phyloP scores from a whole-genome alignment of 2,888 invertebrate species.

The Eupithecia inturbata region DNA sequence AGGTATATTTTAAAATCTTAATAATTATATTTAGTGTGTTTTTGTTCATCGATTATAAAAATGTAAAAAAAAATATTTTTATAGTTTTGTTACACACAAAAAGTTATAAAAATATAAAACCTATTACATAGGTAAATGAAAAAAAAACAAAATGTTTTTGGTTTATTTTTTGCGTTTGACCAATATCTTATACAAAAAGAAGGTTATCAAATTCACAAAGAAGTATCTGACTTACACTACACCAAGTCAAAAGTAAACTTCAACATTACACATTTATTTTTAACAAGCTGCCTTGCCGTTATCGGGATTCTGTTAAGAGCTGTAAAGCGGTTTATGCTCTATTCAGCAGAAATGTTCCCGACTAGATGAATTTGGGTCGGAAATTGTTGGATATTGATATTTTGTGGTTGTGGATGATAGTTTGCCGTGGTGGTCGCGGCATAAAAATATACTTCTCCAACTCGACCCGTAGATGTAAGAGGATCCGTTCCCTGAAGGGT shows the following conservation, averaged over 20 bases:
- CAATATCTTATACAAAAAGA: too few relatives aligned
- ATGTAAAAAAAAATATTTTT: too few relatives aligned
- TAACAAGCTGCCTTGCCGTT: neutral
- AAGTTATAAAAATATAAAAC: too few relatives aligned
- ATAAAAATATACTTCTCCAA: too few relatives aligned
- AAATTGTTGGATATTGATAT: neutral
- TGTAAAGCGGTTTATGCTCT: constrained; percentile 17
- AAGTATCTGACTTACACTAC: neutral
- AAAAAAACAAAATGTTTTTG: too few relatives aligned
- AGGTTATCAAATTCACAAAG: neutral
- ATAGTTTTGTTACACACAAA: too few relatives aligned
- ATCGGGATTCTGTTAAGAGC: neutral
- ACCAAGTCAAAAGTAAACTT: neutral
- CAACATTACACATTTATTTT: neutral
- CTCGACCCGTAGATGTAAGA: too few relatives aligned
- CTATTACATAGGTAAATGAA: too few relatives aligned
- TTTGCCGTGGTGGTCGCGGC: neutral
- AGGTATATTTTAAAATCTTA: neutral
- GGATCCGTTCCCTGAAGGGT: too few relatives aligned
- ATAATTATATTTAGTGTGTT: neutral
- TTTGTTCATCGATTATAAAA: too few relatives aligned
- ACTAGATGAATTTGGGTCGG: constrained; percentile 12
- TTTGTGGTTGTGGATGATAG: neutral
- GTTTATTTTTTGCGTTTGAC: too few relatives aligned
- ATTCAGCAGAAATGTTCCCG: constrained; percentile 18